A percentile compares a stretch with the other conserved stretches of the same genome.
phyloP scores from a whole-genome alignment of 2,888 invertebrate species.

The Megastigmus dorsalis region DNA sequence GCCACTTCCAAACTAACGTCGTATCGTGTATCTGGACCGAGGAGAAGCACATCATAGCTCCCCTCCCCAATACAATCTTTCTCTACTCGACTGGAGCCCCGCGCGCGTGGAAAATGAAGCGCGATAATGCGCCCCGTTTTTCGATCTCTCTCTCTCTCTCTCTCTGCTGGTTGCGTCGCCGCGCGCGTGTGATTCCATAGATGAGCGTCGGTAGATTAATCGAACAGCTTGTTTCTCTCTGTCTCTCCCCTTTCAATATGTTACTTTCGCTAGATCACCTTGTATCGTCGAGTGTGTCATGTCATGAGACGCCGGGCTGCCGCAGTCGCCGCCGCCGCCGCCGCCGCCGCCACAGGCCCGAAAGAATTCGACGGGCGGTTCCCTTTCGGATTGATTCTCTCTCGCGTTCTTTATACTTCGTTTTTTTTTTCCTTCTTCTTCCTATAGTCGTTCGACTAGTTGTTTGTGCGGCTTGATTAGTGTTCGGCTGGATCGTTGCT shows the following conservation, averaged over 20 bases:
- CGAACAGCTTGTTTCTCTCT: slow-evolving; percentile 26
- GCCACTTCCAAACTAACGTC: no score
- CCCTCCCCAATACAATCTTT: no score
- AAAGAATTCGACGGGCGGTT: slow-evolving; percentile 22
- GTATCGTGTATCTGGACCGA: slow-evolving; percentile 9
- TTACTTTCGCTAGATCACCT: slow-evolving; percentile 43
- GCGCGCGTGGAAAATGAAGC: slow-evolving; percentile 47
- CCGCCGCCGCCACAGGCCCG: neutral
- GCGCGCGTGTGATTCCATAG: no score
- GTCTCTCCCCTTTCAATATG: no score
- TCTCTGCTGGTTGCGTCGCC: neutral
- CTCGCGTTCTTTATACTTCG: slow-evolving; percentile 1
- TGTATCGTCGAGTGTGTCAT: slow-evolving; percentile 1
- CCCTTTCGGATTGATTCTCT: slow-evolving; percentile 17
- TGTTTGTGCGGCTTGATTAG: slow-evolving; percentile 30
- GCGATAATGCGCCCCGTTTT: slow-evolving; percentile 39
- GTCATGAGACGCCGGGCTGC: neutral
- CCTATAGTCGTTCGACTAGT: no score
- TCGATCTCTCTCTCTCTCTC: neutral
- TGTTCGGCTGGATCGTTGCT: slow-evolving; percentile 8
- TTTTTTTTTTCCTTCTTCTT: no score
- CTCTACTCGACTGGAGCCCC: no score
- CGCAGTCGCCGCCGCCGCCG: no score
- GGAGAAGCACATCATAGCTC: no score
- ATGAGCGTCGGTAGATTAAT: slow-evolving; percentile 29